Conservation (phyloP, 2,113 vertebrate genomes). For the Calcarius ornatus region DNA sequence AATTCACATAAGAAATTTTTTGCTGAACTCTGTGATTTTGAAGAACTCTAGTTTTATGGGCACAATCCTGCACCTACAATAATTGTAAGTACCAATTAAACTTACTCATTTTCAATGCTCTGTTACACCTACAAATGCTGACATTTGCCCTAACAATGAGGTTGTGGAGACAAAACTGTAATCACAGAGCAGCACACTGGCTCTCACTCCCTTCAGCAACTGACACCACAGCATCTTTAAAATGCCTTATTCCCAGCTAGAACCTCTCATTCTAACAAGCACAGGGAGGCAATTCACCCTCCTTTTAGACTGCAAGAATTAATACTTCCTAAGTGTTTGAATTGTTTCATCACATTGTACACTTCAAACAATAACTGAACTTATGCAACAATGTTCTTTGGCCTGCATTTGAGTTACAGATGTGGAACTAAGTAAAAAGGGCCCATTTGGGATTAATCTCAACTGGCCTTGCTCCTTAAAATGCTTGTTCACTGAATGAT, state of each 20-base stretch:
- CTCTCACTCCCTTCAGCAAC: background rate
- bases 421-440: background rate
- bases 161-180: background rate
- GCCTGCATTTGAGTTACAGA: background rate
- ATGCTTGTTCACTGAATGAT: background rate
- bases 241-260: background rate
- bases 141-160: background rate
- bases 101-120: background rate
- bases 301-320: background rate
- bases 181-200: background rate
- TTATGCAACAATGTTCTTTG: background rate
- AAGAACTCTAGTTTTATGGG: background rate
- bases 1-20: background rate
- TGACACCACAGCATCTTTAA: background rate
- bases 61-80: background rate
- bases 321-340: background rate
- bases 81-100: background rate
- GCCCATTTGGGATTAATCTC: background rate
- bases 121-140: background rate
- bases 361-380: background rate
- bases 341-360: background rate
- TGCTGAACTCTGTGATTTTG: background rate
- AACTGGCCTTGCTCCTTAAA: background rate
- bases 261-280: background rate
- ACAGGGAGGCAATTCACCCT: background rate